Evolutionary conservation across 2,113 vertebrate species (phyloP).

Genomic region (Donacobius atricapilla): DNA sequence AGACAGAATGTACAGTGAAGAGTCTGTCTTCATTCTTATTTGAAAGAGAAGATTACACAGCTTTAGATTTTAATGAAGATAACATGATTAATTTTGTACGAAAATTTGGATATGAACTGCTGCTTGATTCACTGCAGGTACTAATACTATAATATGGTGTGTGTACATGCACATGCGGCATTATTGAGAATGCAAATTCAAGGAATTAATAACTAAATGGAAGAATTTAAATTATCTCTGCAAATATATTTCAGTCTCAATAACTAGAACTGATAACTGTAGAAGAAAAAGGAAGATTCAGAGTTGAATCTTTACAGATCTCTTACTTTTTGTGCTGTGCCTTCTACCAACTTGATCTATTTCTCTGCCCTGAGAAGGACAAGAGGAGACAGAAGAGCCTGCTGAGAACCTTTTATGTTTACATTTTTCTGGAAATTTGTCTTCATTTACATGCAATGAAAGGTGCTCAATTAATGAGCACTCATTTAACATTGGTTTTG

Average conservation of each 20-base stretch:
- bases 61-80: background rate
- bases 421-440: background rate
- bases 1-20: background rate
- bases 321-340: background rate
- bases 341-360: background rate
- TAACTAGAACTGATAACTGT: background rate
- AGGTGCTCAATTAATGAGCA: background rate
- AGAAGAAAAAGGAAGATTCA: background rate
- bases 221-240: background rate
- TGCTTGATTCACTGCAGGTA: background rate
- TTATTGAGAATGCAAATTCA: background rate
- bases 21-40: background rate
- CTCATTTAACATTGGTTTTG: background rate
- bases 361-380: background rate
- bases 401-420: background rate
- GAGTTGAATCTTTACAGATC: background rate
- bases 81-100: background rate
- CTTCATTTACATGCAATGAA: background rate
- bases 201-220: background rate
- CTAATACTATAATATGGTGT: background rate
- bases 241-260: background rate
- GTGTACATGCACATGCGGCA: rapidly evolving
- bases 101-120: background rate
- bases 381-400: background rate
- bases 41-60: background rate